Base-by-base conservation (phyloP, 2,797 vertebrate genomes). In the Orientallactaga sibirica region DNA sequence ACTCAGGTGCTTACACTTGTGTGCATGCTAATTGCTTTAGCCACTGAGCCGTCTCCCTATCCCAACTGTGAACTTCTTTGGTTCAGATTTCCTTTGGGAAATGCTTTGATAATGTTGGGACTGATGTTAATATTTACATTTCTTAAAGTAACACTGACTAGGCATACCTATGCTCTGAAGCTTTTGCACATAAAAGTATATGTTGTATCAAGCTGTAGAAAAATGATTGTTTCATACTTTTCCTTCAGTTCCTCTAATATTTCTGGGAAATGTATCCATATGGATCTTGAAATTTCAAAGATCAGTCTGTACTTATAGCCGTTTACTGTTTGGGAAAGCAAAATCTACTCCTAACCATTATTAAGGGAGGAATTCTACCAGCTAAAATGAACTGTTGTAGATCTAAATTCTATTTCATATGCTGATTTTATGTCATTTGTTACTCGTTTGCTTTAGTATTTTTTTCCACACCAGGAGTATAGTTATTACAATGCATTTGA, bases 331-430 rank as follows among this genome's bases (percentile, higher is more conserved):
- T 91, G 12, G 48, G 33, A 62, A 77, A n/a, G 61, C 33, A 25
- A 85, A 43, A 71, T 5, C 14, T 22, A 8, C 33, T 14, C 25
- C 43, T 11, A 67, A 3, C 5, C n/a, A 24, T 93, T 82, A 84
- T n/a, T 79, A 8, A 8, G 1, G 37, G 18, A 7, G 86, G 24
- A 82, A 52, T 71, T 88, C 77, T 55, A 92, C 82, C 29, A 61
- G 37, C 4, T 68, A 37, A 95, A 96, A 92, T 84, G 8, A 80
- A 95, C 92, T 76, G 25, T 27, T 86, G 82, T 29, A 33, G 66
- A 84, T 90, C 58, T 82, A 88, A 85, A 70, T 89, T 92, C 79
- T 79, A 33, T 84, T 58, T 82, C 29, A 61, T 29, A 64, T 1
- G 58, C 19, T 82, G 88, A 77, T 9, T 85, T 96, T 91, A 71